A percentile compares a stretch with the other conserved stretches of the same genome.
Conservation (phyloP, 2,888 invertebrate species). For the Clistopyga incitator region DNA sequence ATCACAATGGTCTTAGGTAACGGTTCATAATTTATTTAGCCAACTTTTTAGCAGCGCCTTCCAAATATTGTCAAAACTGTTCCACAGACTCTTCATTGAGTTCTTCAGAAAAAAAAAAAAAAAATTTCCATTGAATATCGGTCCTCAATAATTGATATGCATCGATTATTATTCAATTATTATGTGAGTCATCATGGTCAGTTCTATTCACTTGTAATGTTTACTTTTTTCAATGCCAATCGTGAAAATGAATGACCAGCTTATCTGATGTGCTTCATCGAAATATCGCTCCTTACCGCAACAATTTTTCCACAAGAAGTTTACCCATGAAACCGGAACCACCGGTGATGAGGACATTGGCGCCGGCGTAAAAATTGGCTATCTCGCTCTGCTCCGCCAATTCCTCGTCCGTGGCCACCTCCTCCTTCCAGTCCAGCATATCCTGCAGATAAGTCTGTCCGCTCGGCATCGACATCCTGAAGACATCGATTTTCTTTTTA, state of each 20-base stretch:
- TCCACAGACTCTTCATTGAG: neutral
- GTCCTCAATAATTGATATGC: neutral
- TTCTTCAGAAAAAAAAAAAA: neutral
- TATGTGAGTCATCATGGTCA: neutral
- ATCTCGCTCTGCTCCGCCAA: conserved; percentile 74
- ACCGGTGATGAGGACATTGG: conserved; percentile 81
- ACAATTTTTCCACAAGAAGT: conserved; percentile 81
- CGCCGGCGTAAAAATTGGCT: conserved; percentile 76
- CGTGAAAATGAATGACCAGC: neutral
- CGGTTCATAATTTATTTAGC: neutral
- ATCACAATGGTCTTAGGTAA: conserved; percentile 10
- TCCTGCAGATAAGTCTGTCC: conserved; percentile 52
- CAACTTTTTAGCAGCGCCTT: neutral
- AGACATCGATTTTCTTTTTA: conserved; percentile 18
- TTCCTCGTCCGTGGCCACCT: conserved; percentile 55
- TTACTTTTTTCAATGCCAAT: neutral
- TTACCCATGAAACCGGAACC: conserved; percentile 82
- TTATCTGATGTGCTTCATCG: neutral
- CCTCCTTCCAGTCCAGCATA: conserved; percentile 61
- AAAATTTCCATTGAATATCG: neutral
- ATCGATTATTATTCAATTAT: neutral
- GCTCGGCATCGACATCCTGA: conserved; percentile 53
- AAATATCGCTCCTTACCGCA: conserved; percentile 76
- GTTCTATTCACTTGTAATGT: neutral
- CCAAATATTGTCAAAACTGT: neutral